phyloP scores from a whole-genome alignment of 2,797 vertebrate species.

The Tarsius wallacei region DNA sequence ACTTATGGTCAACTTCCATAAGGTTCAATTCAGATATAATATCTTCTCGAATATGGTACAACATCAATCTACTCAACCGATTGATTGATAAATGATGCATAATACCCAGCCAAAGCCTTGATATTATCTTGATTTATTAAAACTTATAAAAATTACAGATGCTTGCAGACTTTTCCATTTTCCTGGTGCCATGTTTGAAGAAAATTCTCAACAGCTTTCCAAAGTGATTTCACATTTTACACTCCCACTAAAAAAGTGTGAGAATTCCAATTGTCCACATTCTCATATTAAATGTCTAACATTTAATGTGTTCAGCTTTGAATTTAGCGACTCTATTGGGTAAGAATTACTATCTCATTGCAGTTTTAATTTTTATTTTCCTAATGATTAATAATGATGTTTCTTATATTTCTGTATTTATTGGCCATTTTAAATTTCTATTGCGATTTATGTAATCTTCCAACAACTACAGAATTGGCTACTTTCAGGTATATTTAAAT shows the following conservation, averaged over 20 bases:
- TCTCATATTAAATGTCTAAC: neutral
- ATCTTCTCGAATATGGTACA: neutral
- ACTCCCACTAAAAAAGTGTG: neutral
- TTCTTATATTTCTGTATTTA: neutral
- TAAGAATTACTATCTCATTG: neutral
- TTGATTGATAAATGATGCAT: neutral
- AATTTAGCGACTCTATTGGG: neutral
- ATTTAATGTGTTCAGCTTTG: neutral
- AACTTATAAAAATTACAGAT: neutral
- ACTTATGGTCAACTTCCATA: neutral
- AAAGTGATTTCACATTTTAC: neutral
- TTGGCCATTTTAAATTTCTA: neutral
- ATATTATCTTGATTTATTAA: neutral
- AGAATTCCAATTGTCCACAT: neutral
- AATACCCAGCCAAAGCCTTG: neutral
- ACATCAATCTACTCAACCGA: neutral
- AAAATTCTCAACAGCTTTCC: neutral
- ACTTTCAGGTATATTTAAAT: neutral
- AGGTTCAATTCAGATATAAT: neutral
- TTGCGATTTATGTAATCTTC: neutral
- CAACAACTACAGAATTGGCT: neutral
- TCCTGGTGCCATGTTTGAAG: neutral
- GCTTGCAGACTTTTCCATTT: neutral
- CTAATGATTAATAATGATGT: neutral
- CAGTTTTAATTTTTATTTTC: neutral